Conservation (phyloP, 2,797 vertebrate genomes). For the Gorsachius magnificus region DNA sequence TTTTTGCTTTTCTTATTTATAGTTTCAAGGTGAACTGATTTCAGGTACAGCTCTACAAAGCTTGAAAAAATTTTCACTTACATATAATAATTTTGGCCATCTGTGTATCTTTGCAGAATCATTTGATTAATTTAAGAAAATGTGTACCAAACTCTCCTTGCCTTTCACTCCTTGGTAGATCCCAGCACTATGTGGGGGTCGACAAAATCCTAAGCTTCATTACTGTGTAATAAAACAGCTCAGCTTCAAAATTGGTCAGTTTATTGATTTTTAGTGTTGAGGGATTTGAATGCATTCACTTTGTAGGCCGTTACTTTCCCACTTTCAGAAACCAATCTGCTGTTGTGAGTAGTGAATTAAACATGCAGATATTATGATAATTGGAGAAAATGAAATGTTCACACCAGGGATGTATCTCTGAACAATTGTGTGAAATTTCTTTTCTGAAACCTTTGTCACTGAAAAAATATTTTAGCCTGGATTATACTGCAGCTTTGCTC, state of each 20-base stretch:
- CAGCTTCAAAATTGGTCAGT: conserved; percentile 49
- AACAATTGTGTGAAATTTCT: background rate
- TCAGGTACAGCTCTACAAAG: background rate
- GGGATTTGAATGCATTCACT: conserved; percentile 45
- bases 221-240: conserved; percentile 52
- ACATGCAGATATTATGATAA: conserved; percentile 50
- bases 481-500: background rate
- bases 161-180: conserved; percentile 20
- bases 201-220: conserved; percentile 58
- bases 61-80: background rate
- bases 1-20: background rate
- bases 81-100: background rate
- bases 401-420: background rate
- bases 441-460: background rate
- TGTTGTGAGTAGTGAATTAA: conserved; percentile 34
- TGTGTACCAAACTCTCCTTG: background rate
- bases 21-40: background rate
- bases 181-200: background rate
- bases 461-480: background rate
- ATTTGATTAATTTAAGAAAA: conserved; percentile 6
- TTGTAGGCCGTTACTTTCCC: conserved; percentile 7
- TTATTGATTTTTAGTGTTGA: conserved; percentile 57
- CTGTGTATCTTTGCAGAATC: background rate
- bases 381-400: conserved; percentile 34
- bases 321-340: conserved; percentile 55